Percentiles rank a stretch among this genome's conserved stretches.
Conservation (phyloP, 2,888 invertebrate genomes). For the Morpho achilles region DNA sequence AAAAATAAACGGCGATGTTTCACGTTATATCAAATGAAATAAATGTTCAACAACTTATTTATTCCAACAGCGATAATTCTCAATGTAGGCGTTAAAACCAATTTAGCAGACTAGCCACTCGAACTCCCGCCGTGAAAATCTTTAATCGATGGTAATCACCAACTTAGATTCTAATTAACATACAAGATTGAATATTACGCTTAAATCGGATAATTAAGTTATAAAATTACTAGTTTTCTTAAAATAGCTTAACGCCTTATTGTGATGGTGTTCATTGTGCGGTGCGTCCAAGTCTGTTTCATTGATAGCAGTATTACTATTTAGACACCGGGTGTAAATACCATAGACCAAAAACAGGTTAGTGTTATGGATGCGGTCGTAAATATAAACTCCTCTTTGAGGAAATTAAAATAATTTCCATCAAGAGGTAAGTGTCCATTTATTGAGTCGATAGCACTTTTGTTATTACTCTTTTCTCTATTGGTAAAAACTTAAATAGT, state of each 20-base stretch:
- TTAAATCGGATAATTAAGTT: slow-evolving; percentile 28
- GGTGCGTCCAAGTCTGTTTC: too few species aligned
- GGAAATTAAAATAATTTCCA: too few species aligned
- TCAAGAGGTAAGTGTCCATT: too few species aligned
- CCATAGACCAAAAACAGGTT: too few species aligned
- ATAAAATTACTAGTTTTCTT: slow-evolving; percentile 1
- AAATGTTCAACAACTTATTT: slow-evolving; percentile 6
- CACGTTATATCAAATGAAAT: slow-evolving; percentile 5
- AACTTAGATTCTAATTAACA: slow-evolving; percentile 23
- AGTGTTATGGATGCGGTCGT: too few species aligned
- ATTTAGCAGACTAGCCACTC: slow-evolving; percentile 57
- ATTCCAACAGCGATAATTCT: slow-evolving; percentile 13
- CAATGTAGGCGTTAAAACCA: slow-evolving; percentile 53
- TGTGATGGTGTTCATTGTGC: too few species aligned
- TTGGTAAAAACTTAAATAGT: too few species aligned
- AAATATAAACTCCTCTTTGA: too few species aligned
- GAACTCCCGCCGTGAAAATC: slow-evolving; percentile 51
- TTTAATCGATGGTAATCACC: slow-evolving; percentile 26
- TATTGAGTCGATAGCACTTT: too few species aligned
- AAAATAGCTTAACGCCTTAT: background rate
- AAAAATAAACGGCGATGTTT: background rate
- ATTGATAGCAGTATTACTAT: too few species aligned
- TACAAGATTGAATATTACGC: slow-evolving; percentile 28
- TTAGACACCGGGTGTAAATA: too few species aligned
- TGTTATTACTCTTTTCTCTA: too few species aligned